phyloP scores from a whole-genome alignment of 2,888 invertebrate genomes.

The Dryocosmus kuriphilus region DNA sequence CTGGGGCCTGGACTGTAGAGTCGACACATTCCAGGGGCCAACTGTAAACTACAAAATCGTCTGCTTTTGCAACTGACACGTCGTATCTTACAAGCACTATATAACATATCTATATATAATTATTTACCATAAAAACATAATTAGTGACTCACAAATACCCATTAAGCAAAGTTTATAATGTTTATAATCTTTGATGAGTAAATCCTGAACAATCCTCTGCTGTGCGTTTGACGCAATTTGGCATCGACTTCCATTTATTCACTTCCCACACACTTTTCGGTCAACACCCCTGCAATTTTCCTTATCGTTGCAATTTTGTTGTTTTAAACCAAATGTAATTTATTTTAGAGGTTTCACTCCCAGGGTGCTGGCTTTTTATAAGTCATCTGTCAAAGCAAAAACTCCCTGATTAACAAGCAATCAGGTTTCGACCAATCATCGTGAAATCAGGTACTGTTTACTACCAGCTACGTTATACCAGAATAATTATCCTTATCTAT shows the following conservation, averaged over 20 bases:
- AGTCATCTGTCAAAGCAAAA: neutral
- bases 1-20: neutral
- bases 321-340: neutral
- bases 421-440: neutral
- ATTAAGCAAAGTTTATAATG: constrained; percentile 1
- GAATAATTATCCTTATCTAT: no score
- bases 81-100: neutral
- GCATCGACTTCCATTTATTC: constrained; percentile 13
- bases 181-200: neutral
- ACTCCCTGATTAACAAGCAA: neutral
- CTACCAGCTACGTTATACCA: no score
- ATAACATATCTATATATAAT: neutral
- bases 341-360: neutral
- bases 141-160: constrained; percentile 29
- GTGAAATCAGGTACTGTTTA: neutral
- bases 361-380: neutral
- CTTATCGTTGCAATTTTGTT: neutral
- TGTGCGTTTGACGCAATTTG: constrained; percentile 20
- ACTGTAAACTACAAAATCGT: neutral
- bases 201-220: neutral
- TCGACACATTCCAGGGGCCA: neutral
- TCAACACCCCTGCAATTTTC: constrained; percentile 14
- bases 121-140: constrained; percentile 4
- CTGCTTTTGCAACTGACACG: constrained; percentile 16
- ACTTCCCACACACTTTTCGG: constrained; percentile 16